phyloP scores from a whole-genome alignment of 2,113 vertebrate genomes.

The Cynopterus brachyotis region DNA sequence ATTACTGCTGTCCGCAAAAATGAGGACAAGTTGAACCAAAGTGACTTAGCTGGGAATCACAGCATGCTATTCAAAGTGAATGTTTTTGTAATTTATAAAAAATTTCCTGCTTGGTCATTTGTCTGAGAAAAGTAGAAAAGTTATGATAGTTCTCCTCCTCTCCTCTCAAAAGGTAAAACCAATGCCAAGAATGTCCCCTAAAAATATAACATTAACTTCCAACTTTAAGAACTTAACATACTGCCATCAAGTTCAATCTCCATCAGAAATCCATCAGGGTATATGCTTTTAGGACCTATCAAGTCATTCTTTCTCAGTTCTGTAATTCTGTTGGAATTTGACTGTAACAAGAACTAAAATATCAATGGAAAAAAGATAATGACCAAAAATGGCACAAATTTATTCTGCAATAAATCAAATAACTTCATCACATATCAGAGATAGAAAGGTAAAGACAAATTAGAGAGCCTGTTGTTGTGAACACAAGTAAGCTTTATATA shows the following conservation, averaged over 20 bases:
- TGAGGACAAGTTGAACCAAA: not conserved
- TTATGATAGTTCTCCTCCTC: not conserved
- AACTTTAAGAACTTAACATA: constrained; percentile 48
- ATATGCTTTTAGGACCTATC: constrained; percentile 50
- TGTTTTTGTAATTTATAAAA: constrained; percentile 24
- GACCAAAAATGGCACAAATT: constrained; percentile 64
- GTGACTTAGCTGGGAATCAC: not conserved
- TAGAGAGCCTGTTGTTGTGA: not conserved
- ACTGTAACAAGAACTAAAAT: constrained; percentile 60
- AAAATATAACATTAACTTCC: constrained; percentile 72
- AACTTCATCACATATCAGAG: constrained; percentile 56
- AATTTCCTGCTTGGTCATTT: constrained; percentile 43
- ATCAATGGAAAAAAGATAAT: constrained; percentile 67
- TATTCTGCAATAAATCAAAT: constrained; percentile 41
- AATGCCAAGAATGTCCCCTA: constrained; percentile 72
- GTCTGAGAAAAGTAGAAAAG: constrained; percentile 69
- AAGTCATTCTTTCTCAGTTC: constrained; percentile 62
- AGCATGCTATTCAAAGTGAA: constrained; percentile 25
- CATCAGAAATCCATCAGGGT: constrained; percentile 62
- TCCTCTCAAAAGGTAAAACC: constrained; percentile 48
- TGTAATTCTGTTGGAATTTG: constrained; percentile 68
- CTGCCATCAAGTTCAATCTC: constrained; percentile 52
- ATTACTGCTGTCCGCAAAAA: constrained; percentile 7
- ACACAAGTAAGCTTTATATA: not conserved
- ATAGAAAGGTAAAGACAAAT: constrained; percentile 45